Percentiles rank a stretch among this genome's conserved stretches.
phyloP scores from a whole-genome alignment of 2,888 invertebrate genomes.

The Helicoverpa assulta region DNA sequence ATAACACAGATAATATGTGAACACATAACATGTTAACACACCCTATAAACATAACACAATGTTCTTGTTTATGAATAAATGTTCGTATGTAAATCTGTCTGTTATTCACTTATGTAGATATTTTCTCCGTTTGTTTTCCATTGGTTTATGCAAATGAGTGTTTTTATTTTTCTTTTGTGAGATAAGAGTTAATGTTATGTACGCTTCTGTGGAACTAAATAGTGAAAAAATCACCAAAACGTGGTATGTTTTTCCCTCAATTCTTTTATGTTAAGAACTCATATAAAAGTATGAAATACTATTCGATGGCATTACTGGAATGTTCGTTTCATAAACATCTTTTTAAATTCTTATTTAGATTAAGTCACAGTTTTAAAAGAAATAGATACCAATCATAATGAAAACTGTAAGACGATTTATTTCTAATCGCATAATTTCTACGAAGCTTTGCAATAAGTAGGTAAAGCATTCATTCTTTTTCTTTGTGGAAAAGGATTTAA shows the following conservation, averaged over 20 bases:
- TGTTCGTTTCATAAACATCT: neutral
- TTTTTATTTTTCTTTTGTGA: constrained; percentile 30
- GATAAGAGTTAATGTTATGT: constrained; percentile 16
- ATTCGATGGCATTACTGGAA: too few species aligned
- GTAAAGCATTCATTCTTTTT: constrained; percentile 8
- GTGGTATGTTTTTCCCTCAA: too few species aligned
- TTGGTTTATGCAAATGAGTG: constrained; percentile 42
- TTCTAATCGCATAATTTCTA: constrained; percentile 14
- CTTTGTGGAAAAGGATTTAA: constrained; percentile 20
- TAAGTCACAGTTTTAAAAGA: neutral
- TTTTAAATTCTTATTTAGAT: neutral
- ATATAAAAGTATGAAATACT: too few species aligned
- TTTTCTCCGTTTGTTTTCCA: constrained; percentile 33
- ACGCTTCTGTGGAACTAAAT: neutral
- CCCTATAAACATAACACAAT: constrained; percentile 31
- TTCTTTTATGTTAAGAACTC: too few species aligned
- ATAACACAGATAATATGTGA: constrained; percentile 15
- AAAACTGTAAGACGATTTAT: neutral
- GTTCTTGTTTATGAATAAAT: constrained; percentile 21
- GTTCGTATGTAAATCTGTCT: constrained; percentile 46
- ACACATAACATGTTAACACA: constrained; percentile 7
- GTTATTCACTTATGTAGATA: constrained; percentile 36
- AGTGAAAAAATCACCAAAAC: neutral
- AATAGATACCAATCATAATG: neutral
- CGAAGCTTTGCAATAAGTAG: constrained; percentile 8